These are phyloP conservation scores for Nasonia oneida DNA, from an alignment of 2,888 invertebrate species.

Conservation along the genomic window DNA sequence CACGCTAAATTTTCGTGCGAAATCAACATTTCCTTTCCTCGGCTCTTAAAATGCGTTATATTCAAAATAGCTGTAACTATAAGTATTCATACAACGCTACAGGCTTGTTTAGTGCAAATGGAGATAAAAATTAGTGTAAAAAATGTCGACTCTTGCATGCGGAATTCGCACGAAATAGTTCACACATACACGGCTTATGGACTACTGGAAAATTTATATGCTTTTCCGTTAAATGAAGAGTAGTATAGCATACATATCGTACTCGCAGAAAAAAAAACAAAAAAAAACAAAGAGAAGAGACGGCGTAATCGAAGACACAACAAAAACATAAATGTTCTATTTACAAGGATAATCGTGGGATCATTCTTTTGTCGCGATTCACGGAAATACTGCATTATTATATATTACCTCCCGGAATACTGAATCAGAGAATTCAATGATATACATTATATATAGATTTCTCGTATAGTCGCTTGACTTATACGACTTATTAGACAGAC, in stretches of 20 bases:
- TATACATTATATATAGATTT: background rate
- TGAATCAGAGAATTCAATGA: background rate
- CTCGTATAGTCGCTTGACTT: background rate
- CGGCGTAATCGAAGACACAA: too few species aligned
- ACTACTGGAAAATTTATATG: slow-evolving; percentile 17
- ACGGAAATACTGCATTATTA: background rate
- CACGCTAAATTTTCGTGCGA: background rate
- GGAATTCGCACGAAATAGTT: slow-evolving; percentile 22
- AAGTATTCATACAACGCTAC: background rate
- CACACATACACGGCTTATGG: slow-evolving; percentile 11
- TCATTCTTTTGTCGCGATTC: background rate
- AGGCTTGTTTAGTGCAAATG: background rate
- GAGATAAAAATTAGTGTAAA: slow-evolving; percentile 25
- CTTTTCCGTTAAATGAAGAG: background rate
- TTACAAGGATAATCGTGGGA: slow-evolving; percentile 27
- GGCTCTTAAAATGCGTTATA: slow-evolving; percentile 7
- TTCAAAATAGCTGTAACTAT: slow-evolving; percentile 33
- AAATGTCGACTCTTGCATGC: slow-evolving; percentile 13
- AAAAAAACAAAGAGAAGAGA: background rate
- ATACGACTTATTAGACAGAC: background rate
- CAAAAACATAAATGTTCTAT: slow-evolving; percentile 15
- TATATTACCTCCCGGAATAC: background rate
- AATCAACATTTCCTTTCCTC: background rate
- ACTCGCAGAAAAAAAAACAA: background rate
- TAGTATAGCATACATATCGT: background rate